Evolutionary conservation across 2,113 vertebrate genomes (phyloP), one percentile per base, ranked within the genome.

Genomic region (Donacobius atricapilla): DNA sequence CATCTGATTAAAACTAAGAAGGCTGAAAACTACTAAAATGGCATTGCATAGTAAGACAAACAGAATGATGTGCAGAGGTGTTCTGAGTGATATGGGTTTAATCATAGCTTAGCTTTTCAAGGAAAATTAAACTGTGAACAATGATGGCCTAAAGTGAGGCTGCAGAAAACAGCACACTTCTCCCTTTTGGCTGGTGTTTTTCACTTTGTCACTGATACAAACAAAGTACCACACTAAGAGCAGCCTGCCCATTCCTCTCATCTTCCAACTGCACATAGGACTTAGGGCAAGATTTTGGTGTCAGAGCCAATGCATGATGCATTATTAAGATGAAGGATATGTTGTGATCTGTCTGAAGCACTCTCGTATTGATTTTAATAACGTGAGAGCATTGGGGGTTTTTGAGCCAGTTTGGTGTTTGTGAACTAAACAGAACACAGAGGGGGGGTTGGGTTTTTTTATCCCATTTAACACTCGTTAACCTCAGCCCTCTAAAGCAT

Each of bases 381-480:
- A 79, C 8, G 18, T 35, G 14, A 71, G 44, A 65, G 30, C 4
- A 6, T 44, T 60, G 47, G 25, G 44, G 14, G 3, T 0, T 37
- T 72, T 11, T 78, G 22, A 80, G 57, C 23, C 39, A 33, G 20
- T 25, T 20, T 31, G 42, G 17, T 85, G n/a, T 42, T 63, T 76
- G 40, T 45, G 66, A 92, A 69, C 54, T 65, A 80, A 53, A 75
- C 4, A 48, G 54, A 84, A 81, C 18, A 31, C 6, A 11, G 39
- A n/a, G n/a, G n/a, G n/a, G n/a, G n/a, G n/a, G n/a, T n/a, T n/a
- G n/a, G 7, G 4, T 18, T 16, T 61, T 83, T 72, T 35, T 18
- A 65, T 31, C 54, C 82, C 44, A 84, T 84, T 88, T 89, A 96
- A 96, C 60, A 65, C 42, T 88, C 19, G 57, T 48, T 84, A 97